Evolutionary conservation across 2,797 vertebrate species (phyloP), one percentile per base, ranked within the genome.

Genomic region (Helarctos malayanus): DNA sequence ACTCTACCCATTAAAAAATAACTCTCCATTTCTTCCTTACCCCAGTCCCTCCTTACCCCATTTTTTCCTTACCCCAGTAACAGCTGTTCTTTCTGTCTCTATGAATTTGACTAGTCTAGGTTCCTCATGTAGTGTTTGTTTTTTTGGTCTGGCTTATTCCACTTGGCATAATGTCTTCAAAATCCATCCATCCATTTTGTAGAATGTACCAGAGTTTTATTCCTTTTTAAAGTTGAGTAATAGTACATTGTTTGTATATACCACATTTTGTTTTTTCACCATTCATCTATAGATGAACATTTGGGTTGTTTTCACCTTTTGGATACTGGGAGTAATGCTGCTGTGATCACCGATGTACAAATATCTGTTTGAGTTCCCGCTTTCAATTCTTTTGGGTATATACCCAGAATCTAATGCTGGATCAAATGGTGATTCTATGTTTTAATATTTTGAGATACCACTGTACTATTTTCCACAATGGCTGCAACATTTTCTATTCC

Each of bases 171-270:
- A 45, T 79, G 27, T 86, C 47, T 88, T 91, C 59, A 95, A 21
- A 23, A 19, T 92, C 91, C 75, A 84, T 38, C 21, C 47, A 89
- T 94, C 21, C 21, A 8, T 38, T 45, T 84, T 45, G 47, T 93
- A 76, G 69, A 71, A 29, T 63, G 27, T 63, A 83, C 83, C n/a
- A 87, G 49, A 83, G 89, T 84, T 85, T 80, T 23, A 57, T 85
- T 96, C 41, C 19, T 86, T 87, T 93, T 63, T 29, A 87, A 93
- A n/a, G 16, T 23, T 75, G 61, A 54, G 83, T 83, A 82, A 23
- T 88, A 52, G 21, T 82, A 27, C 5, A 63, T 41, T 94, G 16
- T 89, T 41, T 65, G 47, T 54, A 29, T 69, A 68, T 29, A 38
- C n/a, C 14, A 69, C 32, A 29, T 85, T 85, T 49, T 83, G 41